phyloP scores from a whole-genome alignment of 1,140 invertebrate genomes.

The Platorchestia sp. region DNA sequence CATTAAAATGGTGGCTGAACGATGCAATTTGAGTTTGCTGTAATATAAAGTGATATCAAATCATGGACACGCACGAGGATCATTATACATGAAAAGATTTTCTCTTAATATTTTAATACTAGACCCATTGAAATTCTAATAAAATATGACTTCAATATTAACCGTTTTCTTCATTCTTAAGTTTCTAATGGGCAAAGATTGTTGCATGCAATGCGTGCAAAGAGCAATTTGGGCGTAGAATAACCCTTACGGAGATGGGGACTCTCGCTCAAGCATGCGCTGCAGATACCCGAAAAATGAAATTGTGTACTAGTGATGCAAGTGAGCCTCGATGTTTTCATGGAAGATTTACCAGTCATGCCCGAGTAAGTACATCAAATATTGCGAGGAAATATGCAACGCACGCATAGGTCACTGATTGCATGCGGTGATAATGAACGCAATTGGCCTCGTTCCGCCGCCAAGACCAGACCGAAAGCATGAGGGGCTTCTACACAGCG shows the following conservation, averaged over 20 bases:
- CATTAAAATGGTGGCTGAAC: no score
- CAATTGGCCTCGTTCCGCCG: not conserved
- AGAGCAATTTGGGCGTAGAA: not conserved
- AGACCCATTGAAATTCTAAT: no score
- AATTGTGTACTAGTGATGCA: not conserved
- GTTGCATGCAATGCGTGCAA: no score
- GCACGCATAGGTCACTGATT: not conserved
- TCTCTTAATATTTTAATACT: no score
- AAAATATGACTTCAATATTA: no score
- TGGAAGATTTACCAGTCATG: not conserved
- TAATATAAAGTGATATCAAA: no score
- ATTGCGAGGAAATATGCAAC: not conserved
- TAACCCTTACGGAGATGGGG: not conserved
- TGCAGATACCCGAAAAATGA: not conserved
- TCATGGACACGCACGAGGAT: no score
- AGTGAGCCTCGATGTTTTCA: not conserved
- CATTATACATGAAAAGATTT: no score
- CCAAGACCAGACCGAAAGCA: not conserved
- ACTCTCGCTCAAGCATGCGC: not conserved
- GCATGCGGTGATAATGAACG: not conserved
- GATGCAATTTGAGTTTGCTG: no score
- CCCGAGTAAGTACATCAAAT: not conserved
- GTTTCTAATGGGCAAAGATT: no score
- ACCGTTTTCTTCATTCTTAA: no score
- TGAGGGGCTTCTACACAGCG: not conserved